Conservation (phyloP, 2,113 vertebrate genomes). For the Pleuronectes platessa region DNA sequence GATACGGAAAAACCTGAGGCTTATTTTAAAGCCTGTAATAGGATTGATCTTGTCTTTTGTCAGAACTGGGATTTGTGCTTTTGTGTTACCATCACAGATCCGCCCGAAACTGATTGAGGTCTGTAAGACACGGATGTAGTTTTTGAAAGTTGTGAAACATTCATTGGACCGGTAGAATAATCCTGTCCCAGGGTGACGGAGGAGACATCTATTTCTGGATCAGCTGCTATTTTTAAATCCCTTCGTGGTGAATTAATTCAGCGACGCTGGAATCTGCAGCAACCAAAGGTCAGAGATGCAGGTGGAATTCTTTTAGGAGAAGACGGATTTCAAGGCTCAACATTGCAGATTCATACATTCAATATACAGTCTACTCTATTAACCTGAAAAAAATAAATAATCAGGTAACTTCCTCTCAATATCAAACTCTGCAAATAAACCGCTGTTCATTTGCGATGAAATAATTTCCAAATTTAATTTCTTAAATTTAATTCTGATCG, state of each 20-base stretch:
- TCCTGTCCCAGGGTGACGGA: slow-evolving; percentile 33
- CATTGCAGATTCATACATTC: background rate
- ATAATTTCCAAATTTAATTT: too few relatives aligned
- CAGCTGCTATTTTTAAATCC: slow-evolving; percentile 63
- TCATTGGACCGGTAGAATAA: slow-evolving; percentile 43
- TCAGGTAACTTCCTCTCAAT: too few relatives aligned
- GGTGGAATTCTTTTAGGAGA: slow-evolving; percentile 15
- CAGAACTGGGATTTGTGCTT: slow-evolving; percentile 30
- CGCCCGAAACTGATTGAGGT: slow-evolving; percentile 32
- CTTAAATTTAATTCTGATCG: too few relatives aligned
- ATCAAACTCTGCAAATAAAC: too few relatives aligned
- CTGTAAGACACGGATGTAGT: slow-evolving; percentile 18
- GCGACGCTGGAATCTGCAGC: slow-evolving; percentile 28
- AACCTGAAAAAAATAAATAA: background rate
- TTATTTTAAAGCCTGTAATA: slow-evolving; percentile 34
- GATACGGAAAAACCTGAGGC: background rate
- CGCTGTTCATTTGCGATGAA: too few relatives aligned
- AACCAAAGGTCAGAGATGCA: slow-evolving; percentile 6
- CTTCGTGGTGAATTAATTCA: slow-evolving; percentile 54
- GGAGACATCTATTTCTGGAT: slow-evolving; percentile 64
- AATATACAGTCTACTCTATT: background rate
- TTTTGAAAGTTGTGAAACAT: slow-evolving; percentile 22
- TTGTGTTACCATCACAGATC: slow-evolving; percentile 27
- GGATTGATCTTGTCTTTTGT: slow-evolving; percentile 43
- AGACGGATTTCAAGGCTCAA: slow-evolving; percentile 14